Conservation (phyloP, 30 jellyfish, hydroid and myxozoan species). For the Aurelia sp. region DNA sequence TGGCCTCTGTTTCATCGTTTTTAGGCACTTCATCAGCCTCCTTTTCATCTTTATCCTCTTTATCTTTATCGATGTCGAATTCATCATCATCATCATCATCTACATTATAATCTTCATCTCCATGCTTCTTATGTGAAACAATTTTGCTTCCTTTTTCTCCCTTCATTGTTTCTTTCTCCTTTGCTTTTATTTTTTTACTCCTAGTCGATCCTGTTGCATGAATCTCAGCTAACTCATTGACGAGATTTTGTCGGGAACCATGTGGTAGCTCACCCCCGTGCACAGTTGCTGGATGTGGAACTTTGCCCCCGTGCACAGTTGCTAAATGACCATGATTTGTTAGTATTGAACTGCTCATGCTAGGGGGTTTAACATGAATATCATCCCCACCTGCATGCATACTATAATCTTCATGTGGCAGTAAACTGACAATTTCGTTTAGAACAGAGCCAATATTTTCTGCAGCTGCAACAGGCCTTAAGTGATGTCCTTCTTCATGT, state of each 20-base stretch:
- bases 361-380: conserved; percentile 56
- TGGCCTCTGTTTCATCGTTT: conserved; percentile 44
- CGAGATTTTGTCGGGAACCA: conserved; percentile 25
- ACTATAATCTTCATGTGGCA: conserved; percentile 59
- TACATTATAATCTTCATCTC: conserved; percentile 52
- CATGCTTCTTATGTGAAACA: not conserved
- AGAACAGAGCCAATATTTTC: conserved; percentile 54
- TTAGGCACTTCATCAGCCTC: conserved; percentile 55
- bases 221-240: conserved; percentile 46
- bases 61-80: conserved; percentile 59
- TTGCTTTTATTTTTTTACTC: not conserved
- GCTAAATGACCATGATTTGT: conserved; percentile 4
- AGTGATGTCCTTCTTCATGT: conserved; percentile 60
- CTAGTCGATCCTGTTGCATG: conserved; percentile 11
- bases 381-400: conserved; percentile 37
- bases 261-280: conserved; percentile 11
- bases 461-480: conserved; percentile 58
- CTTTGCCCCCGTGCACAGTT: conserved; percentile 3
- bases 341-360: conserved; percentile 15
- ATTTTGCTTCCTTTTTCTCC: not conserved
- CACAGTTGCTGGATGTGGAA: not conserved
- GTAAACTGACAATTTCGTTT: conserved; percentile 23
- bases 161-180: not conserved
- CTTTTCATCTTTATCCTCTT: conserved; percentile 41
- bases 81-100: conserved; percentile 81